Evolutionary conservation across 2,888 invertebrate genomes (phyloP), one percentile per base, ranked within the genome.

Genomic region (Keiferia lycopersicella): DNA sequence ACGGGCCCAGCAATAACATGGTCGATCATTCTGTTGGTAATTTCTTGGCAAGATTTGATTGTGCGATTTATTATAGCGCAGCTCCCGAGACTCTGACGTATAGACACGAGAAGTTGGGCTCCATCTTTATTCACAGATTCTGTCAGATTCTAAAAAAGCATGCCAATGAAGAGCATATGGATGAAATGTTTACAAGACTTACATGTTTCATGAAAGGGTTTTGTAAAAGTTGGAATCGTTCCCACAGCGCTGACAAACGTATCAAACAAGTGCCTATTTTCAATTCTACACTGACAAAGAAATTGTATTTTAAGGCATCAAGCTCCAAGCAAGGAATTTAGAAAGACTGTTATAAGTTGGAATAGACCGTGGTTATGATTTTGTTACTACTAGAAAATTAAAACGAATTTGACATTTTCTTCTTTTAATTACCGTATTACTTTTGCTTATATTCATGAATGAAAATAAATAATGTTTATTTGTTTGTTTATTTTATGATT

Each of bases 11-110:
- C 1, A 69, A 62, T 26, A 61, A 89, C 20, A 83, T 84, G 30
- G 76, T 88, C 26, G 91, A 91, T 74, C 45, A n/a, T 41, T 11
- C 14, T 41, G 14, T 41, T 45, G 45, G 45, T 0, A 45, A n/a
- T 45, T 3, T 45, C 16, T 45, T 45, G 45, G n/a, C 45, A n/a
- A 45, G 8, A 45, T 45, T 89, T 86, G 69, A 91, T 70, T 86
- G 87, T 53, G 75, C 90, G 3, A 78, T 89, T 14, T 91, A 82
- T 67, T 90, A 87, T 85, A 90, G 91, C 0, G 91, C 91, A 18
- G 86, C 88, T 60, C 87, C 90, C 7, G 85, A 87, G 69, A 83
- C 84, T 74, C 85, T 86, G 71, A 87, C 91, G 3, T 90, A 75
- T 62, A 84, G 91, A 71, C 71, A 80, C 72, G 81, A 80, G 63